phyloP scores from a whole-genome alignment of 2,797 vertebrate species.

The Coendou prehensilis region DNA sequence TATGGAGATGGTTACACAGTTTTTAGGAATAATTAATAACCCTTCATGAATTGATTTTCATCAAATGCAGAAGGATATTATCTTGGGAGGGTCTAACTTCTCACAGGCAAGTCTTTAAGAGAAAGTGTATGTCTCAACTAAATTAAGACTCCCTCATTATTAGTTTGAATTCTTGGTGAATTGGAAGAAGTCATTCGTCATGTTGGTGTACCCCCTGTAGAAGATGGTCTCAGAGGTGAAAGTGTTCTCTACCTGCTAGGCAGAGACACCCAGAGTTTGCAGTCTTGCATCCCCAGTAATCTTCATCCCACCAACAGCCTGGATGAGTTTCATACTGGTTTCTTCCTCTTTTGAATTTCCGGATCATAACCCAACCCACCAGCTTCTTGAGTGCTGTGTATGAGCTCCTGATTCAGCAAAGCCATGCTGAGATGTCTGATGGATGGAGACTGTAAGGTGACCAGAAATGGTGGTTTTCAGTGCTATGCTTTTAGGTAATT shows the following conservation, averaged over 20 bases:
- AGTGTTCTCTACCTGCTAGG: fast-evolving
- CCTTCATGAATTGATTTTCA: not conserved
- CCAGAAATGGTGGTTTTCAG: fast-evolving
- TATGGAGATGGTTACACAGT: too few species aligned
- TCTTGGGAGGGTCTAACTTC: not conserved
- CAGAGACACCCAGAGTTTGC: not conserved
- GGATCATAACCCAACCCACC: not conserved
- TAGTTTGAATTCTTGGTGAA: not conserved
- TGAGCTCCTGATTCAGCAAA: not conserved
- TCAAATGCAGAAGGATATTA: not conserved
- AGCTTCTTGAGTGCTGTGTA: too few species aligned
- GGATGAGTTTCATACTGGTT: not conserved
- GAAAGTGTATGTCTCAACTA: fast-evolving
- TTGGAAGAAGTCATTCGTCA: not conserved
- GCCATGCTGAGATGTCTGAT: too few species aligned
- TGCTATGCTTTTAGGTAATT: too few species aligned
- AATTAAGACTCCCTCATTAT: not conserved
- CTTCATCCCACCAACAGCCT: too few species aligned
- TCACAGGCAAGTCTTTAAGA: not conserved
- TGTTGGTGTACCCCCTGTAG: not conserved
- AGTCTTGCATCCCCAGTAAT: fast-evolving
- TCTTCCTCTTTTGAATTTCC: not conserved
- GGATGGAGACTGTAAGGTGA: too few species aligned
- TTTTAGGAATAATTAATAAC: not conserved
- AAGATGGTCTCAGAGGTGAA: not conserved